phyloP scores from a whole-genome alignment of 2,888 invertebrate species.

The Schizotus pectinicornis region DNA sequence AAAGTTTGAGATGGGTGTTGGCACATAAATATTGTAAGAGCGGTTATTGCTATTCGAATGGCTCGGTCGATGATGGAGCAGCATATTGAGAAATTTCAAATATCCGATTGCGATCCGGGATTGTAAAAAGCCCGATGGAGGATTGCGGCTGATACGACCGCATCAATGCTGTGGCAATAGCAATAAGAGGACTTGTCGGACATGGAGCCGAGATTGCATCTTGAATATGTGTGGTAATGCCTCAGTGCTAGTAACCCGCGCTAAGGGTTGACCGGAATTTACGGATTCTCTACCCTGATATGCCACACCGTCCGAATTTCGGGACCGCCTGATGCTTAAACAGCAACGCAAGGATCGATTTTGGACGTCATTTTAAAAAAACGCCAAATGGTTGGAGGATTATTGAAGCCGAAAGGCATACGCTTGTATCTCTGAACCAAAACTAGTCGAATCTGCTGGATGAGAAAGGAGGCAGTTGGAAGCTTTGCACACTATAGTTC shows the following conservation, averaged over 20 bases:
- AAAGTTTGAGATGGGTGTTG: not conserved
- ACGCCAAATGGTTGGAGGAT: no score
- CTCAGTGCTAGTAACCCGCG: conserved; percentile 6
- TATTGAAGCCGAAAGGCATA: no score
- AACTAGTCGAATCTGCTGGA: no score
- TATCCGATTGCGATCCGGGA: conserved; percentile 41
- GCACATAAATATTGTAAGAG: conserved; percentile 35
- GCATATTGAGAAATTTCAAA: conserved; percentile 45
- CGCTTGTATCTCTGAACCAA: no score
- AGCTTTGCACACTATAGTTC: no score
- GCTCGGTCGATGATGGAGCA: conserved; percentile 31
- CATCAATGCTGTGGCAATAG: conserved; percentile 34
- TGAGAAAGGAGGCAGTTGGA: no score
- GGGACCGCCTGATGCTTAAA: no score
- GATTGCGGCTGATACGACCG: conserved; percentile 35
- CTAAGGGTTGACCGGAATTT: conserved; percentile 6
- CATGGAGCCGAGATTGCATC: conserved; percentile 39
- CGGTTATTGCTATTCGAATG: conserved; percentile 34
- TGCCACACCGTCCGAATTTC: not conserved
- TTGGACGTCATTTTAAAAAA: no score
- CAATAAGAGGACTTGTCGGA: conserved; percentile 39
- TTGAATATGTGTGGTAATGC: conserved; percentile 33
- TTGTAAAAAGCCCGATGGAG: conserved; percentile 39
- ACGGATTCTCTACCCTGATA: not conserved
- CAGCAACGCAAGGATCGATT: no score